These are phyloP conservation scores for Vanacampus margaritifer DNA, from an alignment of 2,113 vertebrate genomes.

Conservation along the genomic window DNA sequence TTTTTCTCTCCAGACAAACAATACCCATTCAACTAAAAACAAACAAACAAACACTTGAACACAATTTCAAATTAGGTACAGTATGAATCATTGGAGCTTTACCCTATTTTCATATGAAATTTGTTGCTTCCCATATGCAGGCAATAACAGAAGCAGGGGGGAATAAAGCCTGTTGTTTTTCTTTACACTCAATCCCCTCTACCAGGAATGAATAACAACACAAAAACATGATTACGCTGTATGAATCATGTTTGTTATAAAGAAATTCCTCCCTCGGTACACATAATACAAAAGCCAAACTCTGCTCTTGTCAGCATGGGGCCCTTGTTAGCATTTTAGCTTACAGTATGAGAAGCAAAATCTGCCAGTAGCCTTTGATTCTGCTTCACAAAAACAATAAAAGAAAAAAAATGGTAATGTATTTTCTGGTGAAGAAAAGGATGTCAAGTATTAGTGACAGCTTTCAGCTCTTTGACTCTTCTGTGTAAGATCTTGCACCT, in stretches of 20 bases:
- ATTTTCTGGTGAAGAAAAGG: slow-evolving; percentile 27
- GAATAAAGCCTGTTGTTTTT: not conserved
- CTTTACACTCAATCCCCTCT: not conserved
- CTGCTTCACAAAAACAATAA: not conserved
- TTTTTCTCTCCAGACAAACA: not conserved
- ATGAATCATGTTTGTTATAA: slow-evolving; percentile 38
- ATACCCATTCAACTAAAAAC: not conserved
- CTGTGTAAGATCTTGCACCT: slow-evolving; percentile 17
- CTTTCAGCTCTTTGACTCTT: slow-evolving; percentile 10
- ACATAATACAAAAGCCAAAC: slow-evolving; percentile 18
- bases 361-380: slow-evolving; percentile 17
- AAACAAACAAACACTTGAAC: not conserved
- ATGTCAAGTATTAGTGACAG: not conserved
- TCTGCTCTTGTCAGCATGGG: slow-evolving; percentile 18
- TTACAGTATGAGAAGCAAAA: slow-evolving; percentile 16
- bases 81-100: no score
- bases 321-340: slow-evolving; percentile 12
- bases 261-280: slow-evolving; percentile 14
- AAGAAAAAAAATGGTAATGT: not conserved
- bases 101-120: slow-evolving; percentile 42
- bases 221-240: slow-evolving; percentile 28
- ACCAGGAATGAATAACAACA: slow-evolving; percentile 28
- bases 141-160: not conserved
- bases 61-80: not conserved
- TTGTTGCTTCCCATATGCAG: slow-evolving; percentile 23